Conservation (phyloP, 2,797 vertebrate species). For the Harpagifer antarcticus region DNA sequence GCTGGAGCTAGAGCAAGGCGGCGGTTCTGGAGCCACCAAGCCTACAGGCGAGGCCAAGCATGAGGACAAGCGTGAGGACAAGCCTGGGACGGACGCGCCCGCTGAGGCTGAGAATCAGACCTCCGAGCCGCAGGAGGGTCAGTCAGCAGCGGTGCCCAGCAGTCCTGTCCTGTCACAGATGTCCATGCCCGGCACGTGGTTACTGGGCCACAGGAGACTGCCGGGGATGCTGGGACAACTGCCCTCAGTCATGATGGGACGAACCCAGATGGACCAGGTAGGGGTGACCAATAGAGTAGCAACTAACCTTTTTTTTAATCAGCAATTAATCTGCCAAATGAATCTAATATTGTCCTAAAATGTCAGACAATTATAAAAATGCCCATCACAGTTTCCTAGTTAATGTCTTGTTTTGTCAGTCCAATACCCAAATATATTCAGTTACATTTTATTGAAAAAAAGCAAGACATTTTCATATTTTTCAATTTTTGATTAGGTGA, state of each 20-base stretch:
- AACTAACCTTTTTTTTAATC: too few species aligned
- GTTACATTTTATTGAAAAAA: too few species aligned
- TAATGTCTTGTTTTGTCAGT: too few species aligned
- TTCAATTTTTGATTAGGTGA: too few species aligned
- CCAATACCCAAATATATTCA: too few species aligned
- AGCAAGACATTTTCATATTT: too few species aligned
- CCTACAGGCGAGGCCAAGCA: constrained; percentile 48
- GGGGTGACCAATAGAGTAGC: constrained; percentile 33
- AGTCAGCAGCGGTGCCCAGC: constrained; percentile 78
- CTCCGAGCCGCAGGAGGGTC: constrained; percentile 79
- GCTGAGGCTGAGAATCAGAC: constrained; percentile 77
- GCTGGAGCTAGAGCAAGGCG: constrained; percentile 93
- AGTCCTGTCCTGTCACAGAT: constrained; percentile 86
- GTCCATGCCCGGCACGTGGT: constrained; percentile 86
- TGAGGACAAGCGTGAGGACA: constrained; percentile 79
- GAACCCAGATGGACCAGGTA: constrained; percentile 91
- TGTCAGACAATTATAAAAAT: too few species aligned
- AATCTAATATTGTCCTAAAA: too few species aligned
- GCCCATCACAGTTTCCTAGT: too few species aligned
- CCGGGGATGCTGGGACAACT: constrained; percentile 88
- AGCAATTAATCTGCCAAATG: too few species aligned
- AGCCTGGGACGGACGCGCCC: constrained; percentile 79
- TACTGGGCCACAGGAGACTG: constrained; percentile 89
- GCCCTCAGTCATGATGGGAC: constrained; percentile 88
- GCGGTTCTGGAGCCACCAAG: constrained; percentile 87